phyloP scores from a whole-genome alignment of 2,888 invertebrate genomes.

The Hirtodrosophila confusa region DNA sequence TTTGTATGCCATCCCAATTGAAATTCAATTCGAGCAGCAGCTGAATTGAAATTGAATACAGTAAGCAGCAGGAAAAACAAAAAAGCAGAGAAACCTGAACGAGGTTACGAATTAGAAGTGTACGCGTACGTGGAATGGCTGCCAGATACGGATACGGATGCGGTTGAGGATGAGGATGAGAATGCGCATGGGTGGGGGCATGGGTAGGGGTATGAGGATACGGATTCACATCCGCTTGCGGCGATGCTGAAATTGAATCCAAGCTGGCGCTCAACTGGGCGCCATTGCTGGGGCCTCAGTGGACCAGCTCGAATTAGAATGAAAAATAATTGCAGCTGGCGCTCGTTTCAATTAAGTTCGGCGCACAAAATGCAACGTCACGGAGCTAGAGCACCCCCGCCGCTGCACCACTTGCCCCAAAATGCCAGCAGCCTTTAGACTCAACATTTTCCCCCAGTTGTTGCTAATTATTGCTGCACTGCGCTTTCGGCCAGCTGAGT shows the following conservation, averaged over 20 bases:
- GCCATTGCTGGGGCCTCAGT: conserved; percentile 7
- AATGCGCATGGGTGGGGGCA: conserved; percentile 1
- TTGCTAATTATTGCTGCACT: conserved; percentile 65
- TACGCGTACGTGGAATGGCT: conserved; percentile 8
- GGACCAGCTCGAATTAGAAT: conserved; percentile 67
- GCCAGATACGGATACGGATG: background rate
- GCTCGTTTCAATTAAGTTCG: conserved; percentile 71
- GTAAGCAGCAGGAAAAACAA: conserved; percentile 4
- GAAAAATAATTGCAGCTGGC: conserved; percentile 75
- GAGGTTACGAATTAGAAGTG: conserved; percentile 43
- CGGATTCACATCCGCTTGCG: conserved; percentile 5
- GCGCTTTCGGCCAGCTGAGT: conserved; percentile 56
- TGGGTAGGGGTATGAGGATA: background rate
- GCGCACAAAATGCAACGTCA: conserved; percentile 55
- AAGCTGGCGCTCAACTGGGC: conserved; percentile 1
- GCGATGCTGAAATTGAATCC: conserved; percentile 14
- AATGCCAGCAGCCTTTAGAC: background rate
- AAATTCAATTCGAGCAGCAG: conserved; percentile 64
- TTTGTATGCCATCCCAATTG: conserved; percentile 51
- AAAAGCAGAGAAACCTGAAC: conserved; percentile 23
- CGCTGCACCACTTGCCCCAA: conserved; percentile 26
- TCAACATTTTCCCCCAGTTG: conserved; percentile 27
- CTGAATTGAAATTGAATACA: conserved; percentile 58
- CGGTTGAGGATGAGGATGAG: conserved; percentile 3
- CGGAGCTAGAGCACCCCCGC: conserved; percentile 16